Evolutionary conservation across 1,140 invertebrate species (phyloP).

Genomic region (Atta colombica): DNA sequence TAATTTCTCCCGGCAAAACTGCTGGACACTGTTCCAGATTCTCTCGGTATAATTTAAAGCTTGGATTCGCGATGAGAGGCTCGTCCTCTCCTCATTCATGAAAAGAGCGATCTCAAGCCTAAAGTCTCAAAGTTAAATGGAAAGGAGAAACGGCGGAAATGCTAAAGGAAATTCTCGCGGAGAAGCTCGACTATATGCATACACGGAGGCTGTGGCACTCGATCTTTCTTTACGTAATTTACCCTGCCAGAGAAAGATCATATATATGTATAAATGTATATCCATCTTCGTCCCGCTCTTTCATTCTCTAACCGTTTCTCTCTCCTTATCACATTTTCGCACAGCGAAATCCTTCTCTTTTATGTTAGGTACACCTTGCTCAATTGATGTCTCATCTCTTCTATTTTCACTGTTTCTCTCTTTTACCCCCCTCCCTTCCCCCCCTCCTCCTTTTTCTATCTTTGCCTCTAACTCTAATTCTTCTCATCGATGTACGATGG

Average conservation of each 20-base stretch:
- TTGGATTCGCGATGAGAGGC: conserved; percentile 18
- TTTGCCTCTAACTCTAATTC: conserved; percentile 14
- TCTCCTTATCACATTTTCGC: conserved; percentile 17
- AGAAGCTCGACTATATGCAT: conserved; percentile 46
- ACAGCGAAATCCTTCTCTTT: conserved; percentile 23
- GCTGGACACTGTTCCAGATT: conserved; percentile 43
- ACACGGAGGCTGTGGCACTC: conserved; percentile 57
- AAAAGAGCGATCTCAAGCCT: background rate
- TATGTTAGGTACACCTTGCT: conserved; percentile 6
- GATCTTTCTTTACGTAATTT: conserved; percentile 57
- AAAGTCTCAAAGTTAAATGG: conserved; percentile 38
- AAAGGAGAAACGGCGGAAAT: conserved; percentile 65
- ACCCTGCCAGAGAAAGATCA: conserved; percentile 50
- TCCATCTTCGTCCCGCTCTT: conserved; percentile 32
- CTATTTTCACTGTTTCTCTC: background rate
- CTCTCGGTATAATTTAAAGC: conserved; percentile 19
- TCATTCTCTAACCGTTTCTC: conserved; percentile 19
- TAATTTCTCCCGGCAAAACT: background rate
- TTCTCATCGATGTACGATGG: conserved; percentile 47
- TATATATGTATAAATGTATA: conserved; percentile 55
- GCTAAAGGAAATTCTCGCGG: conserved; percentile 55
- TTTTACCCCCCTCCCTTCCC: conserved; percentile 5
- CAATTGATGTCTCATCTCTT: background rate
- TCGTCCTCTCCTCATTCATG: background rate
- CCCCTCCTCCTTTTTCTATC: background rate